A percentile compares a stretch with the other conserved stretches of the same genome.
Conservation (phyloP, 53 echinoderm and acorn worm species). For the Temnopleurus reevesii region DNA sequence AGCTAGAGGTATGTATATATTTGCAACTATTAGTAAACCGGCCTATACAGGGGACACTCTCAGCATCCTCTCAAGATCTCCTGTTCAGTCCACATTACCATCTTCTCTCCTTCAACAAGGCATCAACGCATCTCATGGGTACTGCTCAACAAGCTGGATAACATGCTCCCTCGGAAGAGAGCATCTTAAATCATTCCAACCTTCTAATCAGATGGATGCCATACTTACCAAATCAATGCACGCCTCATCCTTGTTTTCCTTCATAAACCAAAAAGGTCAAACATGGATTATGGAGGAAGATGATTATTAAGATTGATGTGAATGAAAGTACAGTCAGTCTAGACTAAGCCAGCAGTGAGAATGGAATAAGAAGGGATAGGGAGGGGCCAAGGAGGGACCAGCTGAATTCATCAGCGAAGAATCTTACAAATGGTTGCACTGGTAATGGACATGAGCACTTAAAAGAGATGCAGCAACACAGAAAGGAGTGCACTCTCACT, state of each 20-base stretch:
- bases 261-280: neutral
- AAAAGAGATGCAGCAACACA: neutral
- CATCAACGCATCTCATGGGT: neutral
- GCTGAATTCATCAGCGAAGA: neutral
- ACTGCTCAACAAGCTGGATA: neutral
- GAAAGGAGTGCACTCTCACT: neutral
- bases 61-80: neutral
- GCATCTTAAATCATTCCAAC: neutral
- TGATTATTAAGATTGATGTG: neutral
- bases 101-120: neutral
- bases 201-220: neutral
- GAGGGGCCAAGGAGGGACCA: neutral
- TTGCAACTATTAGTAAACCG: too few species aligned
- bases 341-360: neutral
- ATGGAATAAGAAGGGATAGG: neutral
- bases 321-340: neutral
- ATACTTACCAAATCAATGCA: neutral
- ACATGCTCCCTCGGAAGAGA: neutral
- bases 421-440: neutral
- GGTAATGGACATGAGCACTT: slow-evolving; percentile 38
- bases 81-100: neutral
- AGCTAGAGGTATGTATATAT: too few species aligned
- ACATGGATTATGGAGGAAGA: neutral
- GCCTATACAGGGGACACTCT: too few species aligned
- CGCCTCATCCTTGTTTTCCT: neutral